Evolutionary conservation across 2,113 vertebrate species (phyloP).

Genomic region (Geococcyx californianus): DNA sequence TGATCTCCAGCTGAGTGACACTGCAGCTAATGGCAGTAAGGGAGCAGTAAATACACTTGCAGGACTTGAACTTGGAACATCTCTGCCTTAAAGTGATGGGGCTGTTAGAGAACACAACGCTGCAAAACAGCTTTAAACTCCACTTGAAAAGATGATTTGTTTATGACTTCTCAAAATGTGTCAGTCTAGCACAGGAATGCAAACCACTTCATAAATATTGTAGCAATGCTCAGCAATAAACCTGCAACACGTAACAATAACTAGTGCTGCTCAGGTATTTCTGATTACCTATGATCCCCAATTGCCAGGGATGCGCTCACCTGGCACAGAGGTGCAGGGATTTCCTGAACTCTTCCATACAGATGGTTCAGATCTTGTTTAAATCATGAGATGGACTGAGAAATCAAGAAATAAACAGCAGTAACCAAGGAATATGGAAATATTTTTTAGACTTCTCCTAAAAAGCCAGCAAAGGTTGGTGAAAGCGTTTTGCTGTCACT

Average conservation of each 20-base stretch:
- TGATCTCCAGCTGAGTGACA: background rate
- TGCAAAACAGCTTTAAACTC: conserved; percentile 20
- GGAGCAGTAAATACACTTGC: background rate
- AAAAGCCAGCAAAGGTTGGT: background rate
- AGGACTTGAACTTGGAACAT: background rate
- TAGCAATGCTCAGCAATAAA: background rate
- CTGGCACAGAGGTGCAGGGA: background rate
- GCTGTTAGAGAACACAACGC: background rate
- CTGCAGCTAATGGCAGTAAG: background rate
- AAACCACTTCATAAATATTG: background rate
- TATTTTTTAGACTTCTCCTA: background rate
- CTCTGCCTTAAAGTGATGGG: background rate
- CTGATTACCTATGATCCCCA: background rate
- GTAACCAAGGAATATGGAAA: background rate
- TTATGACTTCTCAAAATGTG: background rate
- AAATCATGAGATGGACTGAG: background rate
- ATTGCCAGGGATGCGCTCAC: fast-evolving
- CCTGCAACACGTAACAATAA: background rate
- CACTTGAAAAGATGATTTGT: conserved; percentile 25
- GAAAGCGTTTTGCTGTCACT: background rate
- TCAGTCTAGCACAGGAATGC: background rate
- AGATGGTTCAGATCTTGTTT: background rate
- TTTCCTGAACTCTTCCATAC: background rate
- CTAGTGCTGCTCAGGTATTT: background rate
- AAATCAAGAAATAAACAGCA: background rate